Evolutionary conservation across 1,140 invertebrate genomes (phyloP).

Genomic region (Lepidurus packardi): DNA sequence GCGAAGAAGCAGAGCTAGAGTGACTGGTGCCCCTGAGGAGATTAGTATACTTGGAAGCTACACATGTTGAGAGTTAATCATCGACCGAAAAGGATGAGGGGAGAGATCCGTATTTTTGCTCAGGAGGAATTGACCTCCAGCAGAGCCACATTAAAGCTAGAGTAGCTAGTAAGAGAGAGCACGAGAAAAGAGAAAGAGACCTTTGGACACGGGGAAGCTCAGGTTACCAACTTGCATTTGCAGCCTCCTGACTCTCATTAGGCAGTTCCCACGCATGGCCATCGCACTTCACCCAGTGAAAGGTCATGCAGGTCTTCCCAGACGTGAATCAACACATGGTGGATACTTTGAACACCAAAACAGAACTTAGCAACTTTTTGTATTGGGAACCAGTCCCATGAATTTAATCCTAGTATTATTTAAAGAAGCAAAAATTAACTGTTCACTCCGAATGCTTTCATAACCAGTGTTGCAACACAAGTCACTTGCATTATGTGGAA

Average conservation of each 20-base stretch:
- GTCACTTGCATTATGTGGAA: too few species aligned
- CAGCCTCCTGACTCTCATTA: constrained; percentile 21
- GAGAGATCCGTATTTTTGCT: neutral
- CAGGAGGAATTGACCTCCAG: constrained; percentile 12
- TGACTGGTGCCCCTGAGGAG: neutral
- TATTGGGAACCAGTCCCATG: neutral
- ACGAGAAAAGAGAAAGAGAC: neutral
- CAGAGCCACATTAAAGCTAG: constrained; percentile 4
- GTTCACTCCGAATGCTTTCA: too few species aligned
- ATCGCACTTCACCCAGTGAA: constrained; percentile 1
- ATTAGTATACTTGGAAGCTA: constrained; percentile 3
- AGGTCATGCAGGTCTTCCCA: constrained; percentile 11
- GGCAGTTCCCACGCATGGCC: constrained; percentile 16
- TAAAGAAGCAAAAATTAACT: too few species aligned
- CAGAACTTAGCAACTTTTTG: neutral
- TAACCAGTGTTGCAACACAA: too few species aligned
- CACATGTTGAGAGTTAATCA: constrained; percentile 19
- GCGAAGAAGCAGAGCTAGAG: neutral
- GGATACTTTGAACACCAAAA: neutral
- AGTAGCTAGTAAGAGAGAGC: too few species aligned
- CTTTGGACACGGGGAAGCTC: constrained; percentile 16
- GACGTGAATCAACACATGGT: constrained; percentile 18
- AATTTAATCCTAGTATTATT: too few species aligned
- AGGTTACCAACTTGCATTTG: constrained; percentile 19
- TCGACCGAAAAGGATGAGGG: neutral